A percentile compares a stretch with the other conserved stretches of the same genome.
These are phyloP conservation scores for Microtus ochrogaster DNA, from an alignment of 2,113 vertebrate species.

Conservation along the genomic window DNA sequence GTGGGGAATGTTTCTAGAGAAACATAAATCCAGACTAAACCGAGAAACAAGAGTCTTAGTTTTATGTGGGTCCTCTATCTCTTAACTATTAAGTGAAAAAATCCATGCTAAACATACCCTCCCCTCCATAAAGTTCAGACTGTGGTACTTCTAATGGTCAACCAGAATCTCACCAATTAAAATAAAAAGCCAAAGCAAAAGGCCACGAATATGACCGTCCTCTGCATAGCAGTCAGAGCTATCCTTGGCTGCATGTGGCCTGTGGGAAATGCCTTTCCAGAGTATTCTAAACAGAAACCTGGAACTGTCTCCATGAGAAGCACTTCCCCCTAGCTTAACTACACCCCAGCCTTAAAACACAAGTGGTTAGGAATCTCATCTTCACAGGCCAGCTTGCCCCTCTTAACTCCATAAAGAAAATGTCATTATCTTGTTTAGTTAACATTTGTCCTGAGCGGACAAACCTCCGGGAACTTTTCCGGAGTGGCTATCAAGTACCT, in stretches of 20 bases:
- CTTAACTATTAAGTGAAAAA: slow-evolving; percentile 39
- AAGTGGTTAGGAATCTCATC: slow-evolving; percentile 25
- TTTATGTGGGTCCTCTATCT: not conserved
- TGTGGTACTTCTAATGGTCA: not conserved
- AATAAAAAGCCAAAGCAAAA: not conserved
- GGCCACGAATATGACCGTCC: not conserved
- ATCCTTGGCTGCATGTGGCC: not conserved
- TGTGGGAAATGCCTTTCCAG: not conserved
- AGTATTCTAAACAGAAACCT: not conserved
- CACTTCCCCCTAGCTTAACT: not conserved
- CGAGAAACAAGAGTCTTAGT: slow-evolving; percentile 24
- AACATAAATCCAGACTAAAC: slow-evolving; percentile 29
- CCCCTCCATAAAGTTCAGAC: not conserved
- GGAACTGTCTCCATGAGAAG: not conserved
- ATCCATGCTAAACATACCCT: not conserved
- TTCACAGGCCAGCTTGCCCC: not conserved
- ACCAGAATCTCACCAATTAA: not conserved
- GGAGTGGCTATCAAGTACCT: not conserved
- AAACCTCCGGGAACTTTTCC: not conserved
- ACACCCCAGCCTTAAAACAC: not conserved
- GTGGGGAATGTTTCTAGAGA: slow-evolving; percentile 17
- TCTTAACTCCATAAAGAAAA: slow-evolving; percentile 39
- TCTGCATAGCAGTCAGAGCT: not conserved
- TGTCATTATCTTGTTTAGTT: slow-evolving; percentile 1
- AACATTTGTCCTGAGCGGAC: slow-evolving; percentile 4